Percentiles rank a stretch among this genome's conserved stretches.
Evolutionary conservation across 2,888 invertebrate genomes (phyloP).

Genomic region (Lasioglossum oenotherae): DNA sequence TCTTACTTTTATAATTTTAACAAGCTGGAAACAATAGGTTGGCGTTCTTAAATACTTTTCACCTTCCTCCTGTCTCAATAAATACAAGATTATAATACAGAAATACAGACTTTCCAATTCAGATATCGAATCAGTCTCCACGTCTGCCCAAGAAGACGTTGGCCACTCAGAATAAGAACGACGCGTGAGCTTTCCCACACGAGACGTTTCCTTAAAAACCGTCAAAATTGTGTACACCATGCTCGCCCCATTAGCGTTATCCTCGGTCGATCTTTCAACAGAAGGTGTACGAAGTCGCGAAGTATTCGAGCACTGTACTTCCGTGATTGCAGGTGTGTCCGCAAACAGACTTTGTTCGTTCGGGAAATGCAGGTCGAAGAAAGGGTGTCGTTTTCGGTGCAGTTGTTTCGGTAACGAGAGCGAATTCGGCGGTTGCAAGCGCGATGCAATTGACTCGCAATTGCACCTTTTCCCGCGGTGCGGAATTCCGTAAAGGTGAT

Average conservation of each 20-base stretch:
- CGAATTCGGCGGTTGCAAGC: neutral
- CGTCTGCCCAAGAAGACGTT: neutral
- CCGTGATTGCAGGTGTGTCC: slow-evolving; percentile 5
- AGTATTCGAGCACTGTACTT: neutral
- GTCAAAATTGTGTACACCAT: neutral
- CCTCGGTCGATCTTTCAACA: neutral
- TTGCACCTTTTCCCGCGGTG: neutral
- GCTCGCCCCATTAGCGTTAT: neutral
- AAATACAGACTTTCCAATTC: neutral
- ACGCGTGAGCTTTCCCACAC: neutral
- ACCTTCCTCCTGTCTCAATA: too few relatives aligned
- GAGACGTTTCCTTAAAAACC: neutral
- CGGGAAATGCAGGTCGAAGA: neutral
- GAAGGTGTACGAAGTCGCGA: neutral
- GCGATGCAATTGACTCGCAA: neutral
- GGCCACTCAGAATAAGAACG: neutral
- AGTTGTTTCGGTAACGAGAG: neutral
- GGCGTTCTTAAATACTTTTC: too few relatives aligned
- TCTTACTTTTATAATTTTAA: too few relatives aligned
- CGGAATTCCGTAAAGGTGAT: neutral
- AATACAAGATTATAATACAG: too few relatives aligned
- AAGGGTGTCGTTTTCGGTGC: neutral
- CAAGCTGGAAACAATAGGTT: too few relatives aligned
- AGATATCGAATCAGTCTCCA: neutral
- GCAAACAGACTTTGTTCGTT: neutral